These are phyloP conservation scores for Enoplosus armatus DNA, from an alignment of 2,797 vertebrate species.

Conservation along the genomic window DNA sequence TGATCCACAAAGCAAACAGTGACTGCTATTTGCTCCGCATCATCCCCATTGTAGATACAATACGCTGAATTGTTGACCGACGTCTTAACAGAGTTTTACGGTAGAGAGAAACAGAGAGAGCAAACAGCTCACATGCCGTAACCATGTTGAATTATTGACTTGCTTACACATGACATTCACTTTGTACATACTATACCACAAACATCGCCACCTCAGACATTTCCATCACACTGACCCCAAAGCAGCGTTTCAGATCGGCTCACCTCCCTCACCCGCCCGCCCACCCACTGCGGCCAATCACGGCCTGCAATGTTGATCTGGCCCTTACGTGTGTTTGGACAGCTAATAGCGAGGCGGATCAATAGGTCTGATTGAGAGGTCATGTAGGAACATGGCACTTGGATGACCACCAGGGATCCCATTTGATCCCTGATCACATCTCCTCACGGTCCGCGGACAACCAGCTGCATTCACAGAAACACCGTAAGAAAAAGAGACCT, in stretches of 20 bases:
- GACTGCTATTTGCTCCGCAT: constrained; percentile 37
- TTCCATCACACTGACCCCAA: constrained; percentile 37
- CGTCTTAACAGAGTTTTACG: constrained; percentile 34
- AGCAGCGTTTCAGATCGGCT: constrained; percentile 19
- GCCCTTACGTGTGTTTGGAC: constrained; percentile 71
- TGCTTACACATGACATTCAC: constrained; percentile 29
- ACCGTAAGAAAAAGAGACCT: not conserved
- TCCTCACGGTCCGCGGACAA: constrained; percentile 2
- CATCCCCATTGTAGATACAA: constrained; percentile 10
- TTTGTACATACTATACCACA: constrained; percentile 37
- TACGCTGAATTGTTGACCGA: constrained; percentile 62
- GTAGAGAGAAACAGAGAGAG: constrained; percentile 38
- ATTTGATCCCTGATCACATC: constrained; percentile 58
- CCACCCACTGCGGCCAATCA: constrained; percentile 56
- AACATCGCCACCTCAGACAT: constrained; percentile 24
- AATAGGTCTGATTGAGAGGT: constrained; percentile 83
- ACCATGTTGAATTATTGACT: constrained; percentile 60
- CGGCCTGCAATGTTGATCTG: constrained; percentile 61
- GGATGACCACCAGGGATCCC: constrained; percentile 66
- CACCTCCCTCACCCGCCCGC: constrained; percentile 25
- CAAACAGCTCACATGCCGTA: constrained; percentile 39
- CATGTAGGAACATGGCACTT: constrained; percentile 79
- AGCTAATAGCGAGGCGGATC: constrained; percentile 73
- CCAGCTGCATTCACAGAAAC: constrained; percentile 20
- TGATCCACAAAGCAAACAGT: constrained; percentile 9